Evolutionary conservation across 2,797 vertebrate genomes (phyloP), one percentile per base, ranked within the genome.

Genomic region (Acipenser oxyrinchus): DNA sequence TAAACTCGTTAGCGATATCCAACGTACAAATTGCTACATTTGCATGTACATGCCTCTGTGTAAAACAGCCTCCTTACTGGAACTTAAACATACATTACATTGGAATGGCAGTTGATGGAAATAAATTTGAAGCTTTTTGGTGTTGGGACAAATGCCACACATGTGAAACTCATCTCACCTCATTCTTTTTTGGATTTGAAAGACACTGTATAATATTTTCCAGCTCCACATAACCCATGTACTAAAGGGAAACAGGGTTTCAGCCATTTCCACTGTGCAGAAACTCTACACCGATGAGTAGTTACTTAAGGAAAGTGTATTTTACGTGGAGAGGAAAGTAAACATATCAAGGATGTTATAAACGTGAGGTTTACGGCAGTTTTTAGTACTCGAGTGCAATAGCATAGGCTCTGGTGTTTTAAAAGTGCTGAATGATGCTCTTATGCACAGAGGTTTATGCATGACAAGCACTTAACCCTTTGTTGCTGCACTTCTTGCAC

Each of bases 141-240:
- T 55, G 65, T 51, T 57, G 59, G 65, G 59, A 48, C 65, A 23
- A 48, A 55, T 70, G 48, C 53, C 52, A 58, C 65, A 58, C 60
- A 66, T 63, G 65, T 55, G 49, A 63, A 62, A 37, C 65, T 66
- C 60, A 63, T 66, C 64, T 37, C 58, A n/a, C 53, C 12, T 66
- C 49, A 58, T 49, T 58, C 18, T 57, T 65, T 52, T 66, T 52
- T 53, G 59, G 53, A 66, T 66, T 58, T 66, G 48, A 58, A 37
- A 58, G 12, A 66, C 49, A 13, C 48, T 8, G 11, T 55, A 66
- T 49, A 66, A 59, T 66, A 59, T 66, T 66, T 66, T 59, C 65
- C 65, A 66, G 65, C 53, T 58, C 48, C 8, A 10, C 7, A 10
- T 15, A 49, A 37, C 23, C 23, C 23, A 37, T 37, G 23, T 23